Conservation (phyloP, 2,797 vertebrate species). For the Myotis myotis region DNA sequence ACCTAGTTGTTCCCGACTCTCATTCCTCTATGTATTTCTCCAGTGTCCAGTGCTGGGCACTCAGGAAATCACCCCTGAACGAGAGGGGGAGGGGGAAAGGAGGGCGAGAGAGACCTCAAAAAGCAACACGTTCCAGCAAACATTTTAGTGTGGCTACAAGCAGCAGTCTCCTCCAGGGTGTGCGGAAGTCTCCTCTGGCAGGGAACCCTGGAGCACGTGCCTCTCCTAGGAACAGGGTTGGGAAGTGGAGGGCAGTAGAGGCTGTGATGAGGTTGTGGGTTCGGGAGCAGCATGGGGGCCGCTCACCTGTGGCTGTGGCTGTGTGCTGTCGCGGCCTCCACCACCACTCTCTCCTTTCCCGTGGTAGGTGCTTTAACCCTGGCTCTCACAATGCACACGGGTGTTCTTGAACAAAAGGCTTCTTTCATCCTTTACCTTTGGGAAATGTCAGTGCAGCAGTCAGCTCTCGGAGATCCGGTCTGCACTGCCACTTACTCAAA, state of each 20-base stretch:
- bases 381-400: not conserved
- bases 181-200: not conserved
- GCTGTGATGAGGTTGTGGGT: too few relatives aligned
- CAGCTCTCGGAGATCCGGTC: not conserved
- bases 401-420: not conserved
- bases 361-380: not conserved
- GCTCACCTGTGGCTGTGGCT: not conserved
- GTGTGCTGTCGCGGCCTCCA: too few relatives aligned
- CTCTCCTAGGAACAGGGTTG: too few relatives aligned
- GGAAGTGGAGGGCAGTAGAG: not conserved
- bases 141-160: not conserved
- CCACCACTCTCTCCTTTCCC: not conserved
- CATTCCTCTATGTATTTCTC: not conserved
- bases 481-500: not conserved
- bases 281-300: not conserved
- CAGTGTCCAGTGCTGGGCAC: not conserved
- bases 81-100: not conserved
- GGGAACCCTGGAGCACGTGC: too few relatives aligned
- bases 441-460: not conserved
- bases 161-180: not conserved
- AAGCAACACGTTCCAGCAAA: not conserved
- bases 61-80: not conserved
- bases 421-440: not conserved
- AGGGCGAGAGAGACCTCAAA: not conserved
- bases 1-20: not conserved